Base-by-base conservation (phyloP, 2,888 invertebrate genomes). In the Pycnomerus fuliginosus region DNA sequence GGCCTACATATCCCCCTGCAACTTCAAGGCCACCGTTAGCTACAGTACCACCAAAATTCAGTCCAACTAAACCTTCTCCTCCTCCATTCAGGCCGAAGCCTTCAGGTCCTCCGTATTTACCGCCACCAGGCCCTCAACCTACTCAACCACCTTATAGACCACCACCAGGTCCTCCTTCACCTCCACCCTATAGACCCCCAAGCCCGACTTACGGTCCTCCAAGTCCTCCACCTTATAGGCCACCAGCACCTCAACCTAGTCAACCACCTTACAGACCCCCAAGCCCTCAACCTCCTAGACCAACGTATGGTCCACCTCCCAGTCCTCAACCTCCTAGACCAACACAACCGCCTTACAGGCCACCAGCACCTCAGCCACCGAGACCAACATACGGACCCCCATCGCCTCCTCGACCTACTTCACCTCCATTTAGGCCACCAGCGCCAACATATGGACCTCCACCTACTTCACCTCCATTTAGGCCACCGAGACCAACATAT, bases 221-320 rank as follows among this genome's bases (percentile, higher is more conserved):
- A 17, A 30, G 12, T 3, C 28, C 27, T 25, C 33, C 35, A 32
- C 32, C 40, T 3, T 40, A 16, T n/a, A 3, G 33, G 15, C 50
- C 50, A 28, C 16, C 24, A 23, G 45, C 29, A 27, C 15, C 33
- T 15, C 51, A 48, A 16, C 33, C 38, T 7, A 17, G 31, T 13
- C 48, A 15, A 27, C 34, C 22, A 35, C 30, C 52, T 58, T 23
- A 56, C 63, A 33, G 49, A 60, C 29, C 60, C 22, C 37, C 43
- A n/a, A n/a, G 22, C 3, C 29, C 31, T 15, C 37, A 20, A 7
- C 23, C 35, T 1, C 15, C 41, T 25, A 33, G 30, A 12, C 42
- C 53, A 13, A 49, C 44, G 3, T 48, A 43, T 24, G 51, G 55
- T 27, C 55, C 55, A 11, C 51, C 52, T 20, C 42, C 48, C 12